Base-by-base conservation (phyloP, 1,140 invertebrate species). In the Ceratosolen solmsi region DNA sequence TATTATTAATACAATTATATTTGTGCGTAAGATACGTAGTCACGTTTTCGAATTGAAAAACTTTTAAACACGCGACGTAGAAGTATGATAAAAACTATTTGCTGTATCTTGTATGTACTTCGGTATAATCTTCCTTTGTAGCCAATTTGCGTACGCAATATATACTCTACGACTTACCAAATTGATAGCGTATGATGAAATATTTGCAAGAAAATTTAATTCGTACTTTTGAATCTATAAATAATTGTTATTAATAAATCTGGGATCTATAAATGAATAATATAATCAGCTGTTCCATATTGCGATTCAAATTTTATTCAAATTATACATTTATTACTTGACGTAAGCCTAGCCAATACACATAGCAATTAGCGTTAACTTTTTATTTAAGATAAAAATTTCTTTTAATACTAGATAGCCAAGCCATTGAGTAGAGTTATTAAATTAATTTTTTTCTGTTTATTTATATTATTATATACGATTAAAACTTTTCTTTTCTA, bases 1-100 rank as follows among this genome's bases (percentile, higher is more conserved):
- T 41, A 71, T 79, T 79, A 71, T 71, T 2, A 27, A n/a, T 54
- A 56, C 56, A 54, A 17, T 1, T 27, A 36, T 4, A 56, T n/a
- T n/a, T n/a, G n/a, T n/a, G n/a, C n/a, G n/a, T n/a, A n/a, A 58
- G 4, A 25, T 25, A 25, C 11, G 27, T 36, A 71, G 63, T 79
- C 63, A 71, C 51, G 65, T 79, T 79, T 79, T 56, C 5, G 33
- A 54, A 17, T 74, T 58, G 38, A 70, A 13, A 25, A 70, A 22
- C 17, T 70, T 2, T 25, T 70, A 11, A 25, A 27, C 27, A 51
- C 41, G 60, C 33, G 60, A 25, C 56, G 33, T 27, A 76, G 36
- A 15, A 63, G 13, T 5, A 33, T n/a, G 38, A 76, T 63, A 56
- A 76, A 63, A 74, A n/a, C 13, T 36, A n/a, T 38, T 33, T 36